These are phyloP conservation scores for Terebella lapidaria DNA, from an alignment of 2,888 invertebrate genomes.

Conservation along the genomic window DNA sequence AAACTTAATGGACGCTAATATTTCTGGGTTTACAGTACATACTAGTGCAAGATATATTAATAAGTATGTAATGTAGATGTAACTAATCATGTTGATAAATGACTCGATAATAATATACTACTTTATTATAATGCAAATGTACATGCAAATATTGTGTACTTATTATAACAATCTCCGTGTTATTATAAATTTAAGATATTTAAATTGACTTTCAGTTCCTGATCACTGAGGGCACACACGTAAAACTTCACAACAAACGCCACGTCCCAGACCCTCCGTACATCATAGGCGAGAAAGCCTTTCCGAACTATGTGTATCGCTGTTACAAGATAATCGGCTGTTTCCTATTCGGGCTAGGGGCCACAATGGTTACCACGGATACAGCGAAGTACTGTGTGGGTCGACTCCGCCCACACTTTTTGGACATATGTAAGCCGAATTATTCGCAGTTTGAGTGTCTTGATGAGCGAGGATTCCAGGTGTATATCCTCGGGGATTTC, in stretches of 20 bases:
- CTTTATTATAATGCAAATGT: too few species aligned
- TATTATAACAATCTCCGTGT: neutral
- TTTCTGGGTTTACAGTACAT: too few species aligned
- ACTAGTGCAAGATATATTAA: too few species aligned
- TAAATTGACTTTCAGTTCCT: slow-evolving; percentile 8
- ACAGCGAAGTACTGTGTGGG: slow-evolving; percentile 90
- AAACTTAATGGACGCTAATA: too few species aligned
- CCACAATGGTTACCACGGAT: slow-evolving; percentile 81
- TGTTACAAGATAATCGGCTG: slow-evolving; percentile 57
- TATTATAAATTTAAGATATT: neutral
- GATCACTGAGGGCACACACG: slow-evolving; percentile 9
- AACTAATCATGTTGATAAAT: too few species aligned
- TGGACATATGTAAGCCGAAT: slow-evolving; percentile 75
- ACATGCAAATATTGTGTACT: neutral
- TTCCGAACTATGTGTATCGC: slow-evolving; percentile 2
- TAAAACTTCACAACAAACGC: neutral
- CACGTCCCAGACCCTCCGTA: slow-evolving; percentile 1
- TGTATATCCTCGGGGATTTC: slow-evolving; percentile 31
- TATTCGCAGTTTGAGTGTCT: slow-evolving; percentile 27
- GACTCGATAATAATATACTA: too few species aligned
- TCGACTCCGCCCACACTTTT: slow-evolving; percentile 86
- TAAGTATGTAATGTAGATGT: too few species aligned
- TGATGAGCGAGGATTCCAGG: neutral
- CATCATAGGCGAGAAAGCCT: neutral
- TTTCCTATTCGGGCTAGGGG: slow-evolving; percentile 79